phyloP scores from a whole-genome alignment of 2,113 vertebrate genomes.

The Rallus limicola region DNA sequence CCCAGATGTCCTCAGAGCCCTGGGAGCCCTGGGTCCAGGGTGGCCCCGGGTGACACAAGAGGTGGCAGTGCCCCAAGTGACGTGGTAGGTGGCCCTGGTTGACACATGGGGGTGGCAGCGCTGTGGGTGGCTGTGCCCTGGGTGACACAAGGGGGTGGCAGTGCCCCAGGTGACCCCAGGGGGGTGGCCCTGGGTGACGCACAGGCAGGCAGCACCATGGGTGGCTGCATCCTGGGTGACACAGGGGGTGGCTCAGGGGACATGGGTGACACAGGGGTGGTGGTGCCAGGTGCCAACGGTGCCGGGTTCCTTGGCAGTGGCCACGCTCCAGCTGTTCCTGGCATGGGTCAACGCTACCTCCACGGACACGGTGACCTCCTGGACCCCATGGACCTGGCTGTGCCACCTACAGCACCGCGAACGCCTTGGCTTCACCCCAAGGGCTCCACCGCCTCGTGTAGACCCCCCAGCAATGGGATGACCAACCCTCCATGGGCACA shows the following conservation, averaged over 20 bases:
- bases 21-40: not conserved
- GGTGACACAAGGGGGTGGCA: not conserved
- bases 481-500: not conserved
- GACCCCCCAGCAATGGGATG: not conserved
- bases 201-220: not conserved
- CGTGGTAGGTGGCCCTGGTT: not conserved
- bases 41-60: not conserved
- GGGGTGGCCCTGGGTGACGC: not conserved
- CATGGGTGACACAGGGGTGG: not conserved
- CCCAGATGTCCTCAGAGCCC: not conserved
- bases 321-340: not conserved
- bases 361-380: no score
- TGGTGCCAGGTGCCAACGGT: not conserved
- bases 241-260: not conserved
- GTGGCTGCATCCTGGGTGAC: not conserved
- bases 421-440: no score
- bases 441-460: not conserved
- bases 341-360: not conserved
- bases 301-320: not conserved
- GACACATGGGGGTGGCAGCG: not conserved
- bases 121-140: not conserved
- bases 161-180: not conserved
- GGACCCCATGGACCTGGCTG: not conserved
- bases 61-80: not conserved
- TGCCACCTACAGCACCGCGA: not conserved